Evolutionary conservation across 1,140 invertebrate species (phyloP).

Genomic region (Penaeus japonicus): DNA sequence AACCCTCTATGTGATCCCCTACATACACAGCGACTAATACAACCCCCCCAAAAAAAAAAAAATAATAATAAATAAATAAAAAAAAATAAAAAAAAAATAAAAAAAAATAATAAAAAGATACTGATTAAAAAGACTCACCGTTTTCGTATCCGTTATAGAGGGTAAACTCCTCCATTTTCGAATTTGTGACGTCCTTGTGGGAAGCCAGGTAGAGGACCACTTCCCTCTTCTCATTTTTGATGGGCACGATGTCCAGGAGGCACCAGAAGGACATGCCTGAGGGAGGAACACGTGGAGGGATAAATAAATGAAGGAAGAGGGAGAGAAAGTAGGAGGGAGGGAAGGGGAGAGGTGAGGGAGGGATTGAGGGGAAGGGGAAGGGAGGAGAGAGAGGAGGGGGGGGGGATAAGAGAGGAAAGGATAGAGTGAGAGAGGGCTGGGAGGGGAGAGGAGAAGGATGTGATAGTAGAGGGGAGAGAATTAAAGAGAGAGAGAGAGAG

Average conservation of each 20-base stretch:
- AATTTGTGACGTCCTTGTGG: constrained; percentile 95
- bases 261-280: constrained; percentile 93
- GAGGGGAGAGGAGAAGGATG: not conserved
- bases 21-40: no score
- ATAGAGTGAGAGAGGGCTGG: not conserved
- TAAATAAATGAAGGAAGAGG: no score
- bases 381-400: not conserved
- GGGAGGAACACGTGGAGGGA: constrained; percentile 43
- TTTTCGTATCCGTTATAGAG: constrained; percentile 46
- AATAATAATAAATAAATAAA: not conserved
- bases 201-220: constrained; percentile 95
- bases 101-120: not conserved
- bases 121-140: constrained; percentile 15
- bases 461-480: no score
- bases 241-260: constrained; percentile 95
- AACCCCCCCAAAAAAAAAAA: no score
- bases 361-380: constrained; percentile 7
- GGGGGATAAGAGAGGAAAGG: not conserved
- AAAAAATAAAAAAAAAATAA: not conserved
- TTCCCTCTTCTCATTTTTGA: constrained; percentile 97
- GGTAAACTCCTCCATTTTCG: constrained; percentile 73
- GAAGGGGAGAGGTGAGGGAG: not conserved
- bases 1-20: no score
- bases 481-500: no score
- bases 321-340: constrained; percentile 23